A percentile compares a stretch with the other conserved stretches of the same genome.
These are phyloP conservation scores for Megathymus violae DNA, from an alignment of 1,140 invertebrate genomes.

Conservation along the genomic window DNA sequence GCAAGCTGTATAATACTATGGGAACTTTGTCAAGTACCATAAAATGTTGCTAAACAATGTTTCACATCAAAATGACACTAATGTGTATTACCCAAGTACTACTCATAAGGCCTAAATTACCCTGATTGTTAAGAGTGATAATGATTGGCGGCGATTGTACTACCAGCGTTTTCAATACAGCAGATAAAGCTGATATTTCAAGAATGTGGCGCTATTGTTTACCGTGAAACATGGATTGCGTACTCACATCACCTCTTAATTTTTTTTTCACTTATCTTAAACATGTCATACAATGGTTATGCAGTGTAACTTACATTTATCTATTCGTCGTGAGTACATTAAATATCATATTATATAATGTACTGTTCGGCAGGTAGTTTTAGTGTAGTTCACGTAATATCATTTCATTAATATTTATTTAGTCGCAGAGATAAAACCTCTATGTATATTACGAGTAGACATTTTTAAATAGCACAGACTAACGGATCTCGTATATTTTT, in stretches of 20 bases:
- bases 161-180: slow-evolving; percentile 12
- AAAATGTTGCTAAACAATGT: slow-evolving; percentile 1
- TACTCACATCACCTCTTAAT: slow-evolving; percentile 4
- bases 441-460: too few species aligned
- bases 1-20: slow-evolving; percentile 14
- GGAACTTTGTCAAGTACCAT: slow-evolving; percentile 1
- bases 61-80: slow-evolving; percentile 7
- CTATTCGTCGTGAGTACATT: too few species aligned
- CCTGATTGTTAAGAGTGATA: slow-evolving; percentile 13
- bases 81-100: neutral
- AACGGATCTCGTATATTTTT: too few species aligned
- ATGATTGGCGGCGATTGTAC: slow-evolving; percentile 22
- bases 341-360: too few species aligned
- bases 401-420: too few species aligned
- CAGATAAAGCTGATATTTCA: slow-evolving; percentile 21
- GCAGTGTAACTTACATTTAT: too few species aligned
- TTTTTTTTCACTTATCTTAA: neutral
- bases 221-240: slow-evolving; percentile 19
- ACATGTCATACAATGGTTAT: neutral
- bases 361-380: too few species aligned
- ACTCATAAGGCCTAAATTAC: neutral
- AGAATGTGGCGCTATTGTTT: slow-evolving; percentile 22
- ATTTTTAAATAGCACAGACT: too few species aligned
- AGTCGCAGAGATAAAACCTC: too few species aligned
- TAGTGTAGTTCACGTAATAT: too few species aligned